phyloP scores from a whole-genome alignment of 1,140 invertebrate species.

The Cotesia chilonis region DNA sequence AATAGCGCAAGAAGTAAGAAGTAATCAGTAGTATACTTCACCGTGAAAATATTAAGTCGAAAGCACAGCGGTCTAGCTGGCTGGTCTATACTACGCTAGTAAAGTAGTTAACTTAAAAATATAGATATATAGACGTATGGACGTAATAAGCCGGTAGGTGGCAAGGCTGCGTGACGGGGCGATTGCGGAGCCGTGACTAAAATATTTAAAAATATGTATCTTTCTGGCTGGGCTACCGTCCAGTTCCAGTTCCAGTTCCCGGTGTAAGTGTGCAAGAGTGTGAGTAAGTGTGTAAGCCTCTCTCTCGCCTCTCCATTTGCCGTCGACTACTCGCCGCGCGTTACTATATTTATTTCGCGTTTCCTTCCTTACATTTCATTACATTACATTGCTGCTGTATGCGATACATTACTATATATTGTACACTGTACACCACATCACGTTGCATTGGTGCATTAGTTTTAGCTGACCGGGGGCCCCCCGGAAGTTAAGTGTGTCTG shows the following conservation, averaged over 20 bases:
- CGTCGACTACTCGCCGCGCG: constrained; percentile 33
- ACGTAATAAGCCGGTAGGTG: constrained; percentile 65
- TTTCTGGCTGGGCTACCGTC: constrained; percentile 66
- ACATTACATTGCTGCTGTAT: constrained; percentile 1
- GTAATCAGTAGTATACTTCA: neutral
- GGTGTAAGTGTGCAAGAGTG: constrained; percentile 29
- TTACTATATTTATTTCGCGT: constrained; percentile 66
- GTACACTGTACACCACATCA: constrained; percentile 19
- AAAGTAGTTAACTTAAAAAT: constrained; percentile 48
- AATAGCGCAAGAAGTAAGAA: too few species aligned
- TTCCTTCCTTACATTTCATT: constrained; percentile 60
- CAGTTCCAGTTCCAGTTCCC: constrained; percentile 64
- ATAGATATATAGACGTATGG: too few species aligned
- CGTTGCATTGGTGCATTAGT: neutral
- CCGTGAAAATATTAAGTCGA: neutral
- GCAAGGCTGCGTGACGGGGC: constrained; percentile 67
- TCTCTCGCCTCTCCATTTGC: constrained; percentile 30
- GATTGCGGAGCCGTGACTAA: constrained; percentile 67
- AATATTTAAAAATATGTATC: constrained; percentile 69
- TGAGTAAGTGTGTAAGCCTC: constrained; percentile 37
- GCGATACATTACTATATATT: too few species aligned
- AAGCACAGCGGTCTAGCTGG: constrained; percentile 3
- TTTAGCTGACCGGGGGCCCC: neutral
- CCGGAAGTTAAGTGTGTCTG: constrained; percentile 38
- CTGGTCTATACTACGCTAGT: constrained; percentile 24